phyloP scores from a whole-genome alignment of 2,113 vertebrate genomes.

The Hippocampus comes region DNA sequence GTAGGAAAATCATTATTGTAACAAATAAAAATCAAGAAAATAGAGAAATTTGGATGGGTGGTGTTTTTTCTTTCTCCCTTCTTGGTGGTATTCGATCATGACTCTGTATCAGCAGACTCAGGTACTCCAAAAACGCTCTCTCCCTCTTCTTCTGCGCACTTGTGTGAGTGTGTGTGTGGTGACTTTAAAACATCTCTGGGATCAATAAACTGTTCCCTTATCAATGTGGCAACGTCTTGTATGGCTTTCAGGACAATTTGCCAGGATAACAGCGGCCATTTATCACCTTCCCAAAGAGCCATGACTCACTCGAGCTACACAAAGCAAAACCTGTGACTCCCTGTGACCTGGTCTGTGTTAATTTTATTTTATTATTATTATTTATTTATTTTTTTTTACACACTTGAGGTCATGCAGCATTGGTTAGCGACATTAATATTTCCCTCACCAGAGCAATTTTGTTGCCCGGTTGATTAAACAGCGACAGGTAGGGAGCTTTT shows the following conservation, averaged over 20 bases:
- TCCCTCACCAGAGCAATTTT: background rate
- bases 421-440: background rate
- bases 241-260: constrained; percentile 91
- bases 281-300: constrained; percentile 73
- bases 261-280: constrained; percentile 89
- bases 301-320: constrained; percentile 11
- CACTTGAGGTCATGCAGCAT: background rate
- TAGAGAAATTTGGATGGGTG: too few relatives aligned
- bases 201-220: constrained; percentile 92
- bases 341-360: background rate
- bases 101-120: too few relatives aligned
- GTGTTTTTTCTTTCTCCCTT: too few relatives aligned
- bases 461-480: constrained; percentile 29
- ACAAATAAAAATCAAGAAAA: too few relatives aligned
- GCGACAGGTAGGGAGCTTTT: constrained; percentile 13
- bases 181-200: constrained; percentile 91
- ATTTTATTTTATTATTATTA: constrained; percentile 2
- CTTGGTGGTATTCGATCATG: too few relatives aligned
- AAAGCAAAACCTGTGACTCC: constrained; percentile 10
- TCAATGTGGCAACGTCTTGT: constrained; percentile 79
- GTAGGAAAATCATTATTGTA: too few relatives aligned
- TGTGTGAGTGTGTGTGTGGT: constrained; percentile 75
- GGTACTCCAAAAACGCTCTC: background rate
- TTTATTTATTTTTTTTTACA: constrained; percentile 13
- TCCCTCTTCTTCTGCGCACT: background rate